These are phyloP conservation scores for Odontamblyopus rebecca DNA, from an alignment of 2,797 vertebrate species.

Conservation along the genomic window DNA sequence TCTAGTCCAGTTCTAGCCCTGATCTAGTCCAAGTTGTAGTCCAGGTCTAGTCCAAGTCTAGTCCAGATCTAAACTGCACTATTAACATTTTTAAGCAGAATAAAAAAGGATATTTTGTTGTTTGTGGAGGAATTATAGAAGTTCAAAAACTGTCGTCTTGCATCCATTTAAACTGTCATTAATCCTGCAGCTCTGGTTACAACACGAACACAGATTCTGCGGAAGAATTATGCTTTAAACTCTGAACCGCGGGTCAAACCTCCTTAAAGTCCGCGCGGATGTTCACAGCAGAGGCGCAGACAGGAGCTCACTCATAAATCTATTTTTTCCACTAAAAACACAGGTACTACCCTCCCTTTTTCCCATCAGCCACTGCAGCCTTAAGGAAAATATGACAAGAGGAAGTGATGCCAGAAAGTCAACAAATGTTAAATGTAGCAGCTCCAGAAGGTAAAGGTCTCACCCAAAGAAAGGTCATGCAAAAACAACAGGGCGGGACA, in stretches of 20 bases:
- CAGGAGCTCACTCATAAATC: not conserved
- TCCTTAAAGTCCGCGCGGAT: slow-evolving; percentile 46
- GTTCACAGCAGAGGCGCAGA: slow-evolving; percentile 38
- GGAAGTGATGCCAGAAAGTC: slow-evolving; percentile 50
- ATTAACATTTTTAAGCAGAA: too few species aligned
- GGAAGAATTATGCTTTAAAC: not conserved
- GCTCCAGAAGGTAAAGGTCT: not conserved
- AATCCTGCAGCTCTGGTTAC: not conserved
- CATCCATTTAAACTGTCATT: too few species aligned
- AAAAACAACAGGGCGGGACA: not conserved
- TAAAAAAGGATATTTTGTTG: too few species aligned
- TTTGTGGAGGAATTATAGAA: too few species aligned
- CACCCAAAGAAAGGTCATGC: not conserved
- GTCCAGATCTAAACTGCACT: too few species aligned
- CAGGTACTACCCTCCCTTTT: slow-evolving; percentile 10
- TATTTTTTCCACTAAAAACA: slow-evolving; percentile 15
- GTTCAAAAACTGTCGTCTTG: too few species aligned
- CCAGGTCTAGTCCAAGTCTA: too few species aligned
- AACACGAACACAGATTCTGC: not conserved
- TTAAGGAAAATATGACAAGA: slow-evolving; percentile 51
- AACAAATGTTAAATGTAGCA: slow-evolving; percentile 25
- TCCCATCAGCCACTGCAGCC: slow-evolving; percentile 20
- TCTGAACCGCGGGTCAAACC: slow-evolving; percentile 21
- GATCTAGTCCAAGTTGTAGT: too few species aligned
- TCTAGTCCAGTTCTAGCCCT: too few species aligned